A percentile compares a stretch with the other conserved stretches of the same genome.
These are phyloP conservation scores for Phalanger gymnotis DNA, from an alignment of 2,797 vertebrate species.

Conservation along the genomic window DNA sequence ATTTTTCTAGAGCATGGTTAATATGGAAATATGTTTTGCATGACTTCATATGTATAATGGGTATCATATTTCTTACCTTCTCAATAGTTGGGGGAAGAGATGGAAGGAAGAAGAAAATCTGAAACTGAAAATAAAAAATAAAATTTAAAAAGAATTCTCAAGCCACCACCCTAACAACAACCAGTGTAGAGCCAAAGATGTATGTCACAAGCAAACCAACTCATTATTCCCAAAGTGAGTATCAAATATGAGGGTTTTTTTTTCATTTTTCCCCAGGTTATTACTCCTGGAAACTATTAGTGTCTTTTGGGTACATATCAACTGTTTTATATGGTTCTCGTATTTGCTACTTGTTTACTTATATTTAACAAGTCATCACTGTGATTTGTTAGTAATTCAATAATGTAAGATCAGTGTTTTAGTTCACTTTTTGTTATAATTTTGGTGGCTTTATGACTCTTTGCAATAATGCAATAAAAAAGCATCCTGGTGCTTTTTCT, in stretches of 20 bases:
- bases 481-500: slow-evolving; percentile 84
- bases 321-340: slow-evolving; percentile 53
- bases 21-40: background rate
- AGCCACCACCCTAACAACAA: slow-evolving; percentile 68
- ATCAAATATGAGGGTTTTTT: slow-evolving; percentile 69
- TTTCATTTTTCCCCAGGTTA: slow-evolving; percentile 27
- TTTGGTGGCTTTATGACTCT: slow-evolving; percentile 74
- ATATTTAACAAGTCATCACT: slow-evolving; percentile 58
- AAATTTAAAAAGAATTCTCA: slow-evolving; percentile 38
- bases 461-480: slow-evolving; percentile 82
- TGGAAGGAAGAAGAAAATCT: background rate
- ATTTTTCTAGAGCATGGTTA: background rate
- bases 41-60: background rate
- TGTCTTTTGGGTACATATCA: slow-evolving; percentile 39
- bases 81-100: background rate
- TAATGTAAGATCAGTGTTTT: slow-evolving; percentile 60
- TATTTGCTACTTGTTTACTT: slow-evolving; percentile 65
- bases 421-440: slow-evolving; percentile 66
- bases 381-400: slow-evolving; percentile 70
- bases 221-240: slow-evolving; percentile 74
- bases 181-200: slow-evolving; percentile 77
- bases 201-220: slow-evolving; percentile 73
- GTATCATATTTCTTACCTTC: background rate
- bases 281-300: slow-evolving; percentile 58
- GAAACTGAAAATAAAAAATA: background rate